A percentile compares a stretch with the other conserved stretches of the same genome.
These are phyloP conservation scores for Venusia cambrica DNA, from an alignment of 2,888 invertebrate genomes.

Conservation along the genomic window DNA sequence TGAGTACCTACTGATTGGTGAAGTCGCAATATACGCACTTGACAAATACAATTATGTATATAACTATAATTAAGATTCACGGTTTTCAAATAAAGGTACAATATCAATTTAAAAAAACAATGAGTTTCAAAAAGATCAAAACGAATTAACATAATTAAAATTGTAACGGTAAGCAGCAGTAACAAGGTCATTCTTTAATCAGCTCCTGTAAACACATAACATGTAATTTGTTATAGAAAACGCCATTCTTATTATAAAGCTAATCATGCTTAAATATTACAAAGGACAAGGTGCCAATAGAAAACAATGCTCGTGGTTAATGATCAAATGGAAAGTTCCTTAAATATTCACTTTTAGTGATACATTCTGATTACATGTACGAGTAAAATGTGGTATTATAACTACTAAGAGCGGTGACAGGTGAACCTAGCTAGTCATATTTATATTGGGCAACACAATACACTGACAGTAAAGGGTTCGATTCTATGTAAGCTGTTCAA, in stretches of 20 bases:
- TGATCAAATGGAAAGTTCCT: constrained; percentile 26
- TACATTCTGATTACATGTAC: no score
- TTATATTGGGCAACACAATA: no score
- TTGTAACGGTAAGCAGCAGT: constrained; percentile 25
- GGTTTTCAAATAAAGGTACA: no score
- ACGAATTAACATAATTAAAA: constrained; percentile 20
- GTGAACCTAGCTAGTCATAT: no score
- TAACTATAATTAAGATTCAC: no score
- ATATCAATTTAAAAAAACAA: neutral
- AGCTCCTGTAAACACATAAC: constrained; percentile 16
- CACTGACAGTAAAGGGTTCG: no score
- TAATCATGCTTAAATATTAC: constrained; percentile 51
- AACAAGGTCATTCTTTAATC: constrained; percentile 20
- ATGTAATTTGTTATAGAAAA: constrained; percentile 9
- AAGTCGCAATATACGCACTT: no score
- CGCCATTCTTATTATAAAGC: constrained; percentile 35
- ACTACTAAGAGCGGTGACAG: constrained; percentile 30
- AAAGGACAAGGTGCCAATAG: constrained; percentile 56
- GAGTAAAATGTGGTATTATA: constrained; percentile 1
- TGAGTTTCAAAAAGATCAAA: constrained; percentile 1
- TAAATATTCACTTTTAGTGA: constrained; percentile 2
- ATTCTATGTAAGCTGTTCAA: no score
- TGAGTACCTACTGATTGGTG: no score
- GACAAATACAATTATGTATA: no score
- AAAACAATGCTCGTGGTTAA: constrained; percentile 49